Percentiles rank a stretch among this genome's conserved stretches.
Evolutionary conservation across 2,113 vertebrate species (phyloP).

Genomic region (Maccullochella peelii): DNA sequence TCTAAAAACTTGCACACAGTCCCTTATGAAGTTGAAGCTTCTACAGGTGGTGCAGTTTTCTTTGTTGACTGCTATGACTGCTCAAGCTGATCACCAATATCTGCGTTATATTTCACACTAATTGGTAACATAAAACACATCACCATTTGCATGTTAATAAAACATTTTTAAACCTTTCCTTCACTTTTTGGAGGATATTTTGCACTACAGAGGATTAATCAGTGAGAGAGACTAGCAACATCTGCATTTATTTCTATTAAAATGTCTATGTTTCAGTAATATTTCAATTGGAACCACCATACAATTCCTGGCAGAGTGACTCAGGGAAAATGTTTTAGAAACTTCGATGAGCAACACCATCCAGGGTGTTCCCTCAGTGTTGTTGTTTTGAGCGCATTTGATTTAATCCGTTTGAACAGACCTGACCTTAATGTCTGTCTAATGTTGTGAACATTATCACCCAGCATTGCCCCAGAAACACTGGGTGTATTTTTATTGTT

Average conservation of each 20-base stretch:
- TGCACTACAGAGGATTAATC: background rate
- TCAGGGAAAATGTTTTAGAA: constrained; percentile 24
- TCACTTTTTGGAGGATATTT: background rate
- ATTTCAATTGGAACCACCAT: background rate
- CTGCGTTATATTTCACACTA: background rate
- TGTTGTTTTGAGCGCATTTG: constrained; percentile 30
- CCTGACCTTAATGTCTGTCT: background rate
- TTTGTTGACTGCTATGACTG: background rate
- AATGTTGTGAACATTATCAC: background rate
- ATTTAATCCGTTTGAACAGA: background rate
- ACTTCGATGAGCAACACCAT: background rate
- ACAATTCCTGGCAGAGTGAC: constrained; percentile 41
- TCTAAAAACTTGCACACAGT: too few species aligned
- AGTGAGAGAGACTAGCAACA: background rate
- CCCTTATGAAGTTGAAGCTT: background rate
- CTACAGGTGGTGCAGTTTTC: background rate
- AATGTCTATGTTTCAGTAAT: background rate
- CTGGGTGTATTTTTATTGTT: background rate
- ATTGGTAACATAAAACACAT: background rate
- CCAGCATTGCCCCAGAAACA: background rate
- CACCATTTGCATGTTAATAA: too few species aligned
- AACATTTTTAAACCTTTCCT: background rate
- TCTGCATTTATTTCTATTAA: background rate
- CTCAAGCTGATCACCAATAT: background rate
- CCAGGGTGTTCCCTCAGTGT: constrained; percentile 46